Percentiles rank a stretch among this genome's conserved stretches.
Conservation (phyloP, 2,888 invertebrate genomes). For the Amphimallon solstitiale region DNA sequence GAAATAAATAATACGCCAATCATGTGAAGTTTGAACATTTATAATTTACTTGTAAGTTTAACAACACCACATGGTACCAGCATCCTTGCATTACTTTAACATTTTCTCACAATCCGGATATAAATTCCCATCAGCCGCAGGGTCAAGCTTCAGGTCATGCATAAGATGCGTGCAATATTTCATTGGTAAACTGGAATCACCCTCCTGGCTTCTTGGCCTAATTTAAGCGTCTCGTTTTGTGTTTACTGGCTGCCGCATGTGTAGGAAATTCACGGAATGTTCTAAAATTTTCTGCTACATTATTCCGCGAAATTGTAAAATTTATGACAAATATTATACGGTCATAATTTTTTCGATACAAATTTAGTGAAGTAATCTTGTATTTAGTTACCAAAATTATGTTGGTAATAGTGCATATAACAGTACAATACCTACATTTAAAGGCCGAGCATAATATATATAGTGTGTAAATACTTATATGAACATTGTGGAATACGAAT, state of each 20-base stretch:
- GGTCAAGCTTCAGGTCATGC: conserved; percentile 21
- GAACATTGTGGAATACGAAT: too few species aligned
- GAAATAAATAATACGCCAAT: too few species aligned
- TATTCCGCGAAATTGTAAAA: too few species aligned
- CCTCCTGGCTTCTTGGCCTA: background rate
- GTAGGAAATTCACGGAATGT: background rate
- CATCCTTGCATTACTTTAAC: conserved; percentile 17
- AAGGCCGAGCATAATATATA: too few species aligned
- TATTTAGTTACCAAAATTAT: too few species aligned
- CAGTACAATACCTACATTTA: too few species aligned
- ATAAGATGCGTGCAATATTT: conserved; percentile 16
- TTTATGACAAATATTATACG: too few species aligned
- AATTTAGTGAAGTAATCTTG: too few species aligned
- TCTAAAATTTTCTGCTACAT: background rate
- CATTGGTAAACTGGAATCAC: conserved; percentile 15
- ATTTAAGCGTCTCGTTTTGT: background rate
- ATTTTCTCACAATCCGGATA: conserved; percentile 22
- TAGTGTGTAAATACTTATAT: too few species aligned
- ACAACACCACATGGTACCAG: conserved; percentile 9
- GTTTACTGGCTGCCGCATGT: background rate
- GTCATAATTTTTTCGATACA: too few species aligned
- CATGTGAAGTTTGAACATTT: too few species aligned
- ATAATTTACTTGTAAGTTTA: background rate
- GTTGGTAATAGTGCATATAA: too few species aligned
- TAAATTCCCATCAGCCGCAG: conserved; percentile 24